Percentiles rank a stretch among this genome's conserved stretches.
phyloP scores from a whole-genome alignment of 1,140 invertebrate species.

The Lysiphlebus fabarum region DNA sequence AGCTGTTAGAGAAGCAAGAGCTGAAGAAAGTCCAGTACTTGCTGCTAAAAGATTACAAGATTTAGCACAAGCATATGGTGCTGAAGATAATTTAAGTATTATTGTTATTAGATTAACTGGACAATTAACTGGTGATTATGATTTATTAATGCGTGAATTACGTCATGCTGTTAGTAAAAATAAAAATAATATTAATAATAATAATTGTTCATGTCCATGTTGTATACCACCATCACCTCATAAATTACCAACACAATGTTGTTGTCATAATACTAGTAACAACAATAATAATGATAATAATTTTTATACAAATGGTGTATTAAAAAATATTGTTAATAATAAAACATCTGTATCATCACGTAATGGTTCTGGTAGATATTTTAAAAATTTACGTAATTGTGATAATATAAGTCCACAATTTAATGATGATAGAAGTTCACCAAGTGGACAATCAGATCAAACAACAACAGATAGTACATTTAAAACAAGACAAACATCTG shows the following conservation, averaged over 20 bases:
- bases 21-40: conserved; percentile 70
- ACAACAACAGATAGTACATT: conserved; percentile 59
- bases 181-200: conserved; percentile 47
- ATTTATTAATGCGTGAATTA: conserved; percentile 72
- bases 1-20: conserved; percentile 70
- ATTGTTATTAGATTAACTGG: conserved; percentile 70
- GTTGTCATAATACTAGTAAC: conserved; percentile 34
- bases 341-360: conserved; percentile 1
- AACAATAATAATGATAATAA: conserved; percentile 41
- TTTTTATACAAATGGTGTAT: conserved; percentile 50
- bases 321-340: conserved; percentile 49
- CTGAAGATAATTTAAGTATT: conserved; percentile 76
- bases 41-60: conserved; percentile 79
- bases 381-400: conserved; percentile 33
- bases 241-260: conserved; percentile 44
- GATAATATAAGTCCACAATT: conserved; percentile 45
- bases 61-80: conserved; percentile 77
- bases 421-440: conserved; percentile 67
- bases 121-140: conserved; percentile 60
- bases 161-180: conserved; percentile 66
- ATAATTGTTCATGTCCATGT: conserved; percentile 53
- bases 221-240: conserved; percentile 40
- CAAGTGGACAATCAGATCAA: conserved; percentile 79
- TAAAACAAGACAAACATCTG: conserved; percentile 50
- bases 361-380: conserved; percentile 14